Evolutionary conservation across 1,140 invertebrate species (phyloP), one percentile per base, ranked within the genome.

Genomic region (Philopotamus ludificatus): DNA sequence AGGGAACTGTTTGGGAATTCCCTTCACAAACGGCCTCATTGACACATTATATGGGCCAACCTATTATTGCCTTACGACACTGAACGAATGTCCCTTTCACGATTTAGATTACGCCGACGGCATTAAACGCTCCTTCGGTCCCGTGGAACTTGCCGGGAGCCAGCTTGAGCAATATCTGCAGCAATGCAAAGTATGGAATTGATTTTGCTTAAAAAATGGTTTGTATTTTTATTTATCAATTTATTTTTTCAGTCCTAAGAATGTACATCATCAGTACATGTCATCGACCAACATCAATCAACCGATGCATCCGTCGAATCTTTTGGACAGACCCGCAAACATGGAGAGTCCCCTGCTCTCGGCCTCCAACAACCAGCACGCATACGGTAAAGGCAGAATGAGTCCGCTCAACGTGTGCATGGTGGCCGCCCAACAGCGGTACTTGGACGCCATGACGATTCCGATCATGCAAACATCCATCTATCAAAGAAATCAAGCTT

Each of bases 401-500:
- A 47, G 15, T 20, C 44, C 18, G 44, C 7, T 8, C 57, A 4
- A 12, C 8, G 39, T 20, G 3, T 9, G 18, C 44, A 9, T 16
- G 44, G 42, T 51, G 7, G 18, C 28, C 2, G 16, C 12, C 21
- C 57, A 60, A 18, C 60, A 51, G 26, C 28, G 57, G 26, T 47
- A 47, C 23, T 9, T 60, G 3, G 57, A 57, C 21, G 20, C 54
- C 1, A 57, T n/a, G n/a, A 57, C 39, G 23, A 42, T 7, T 18
- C 42, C n/a, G 34, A 42, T 1, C 20, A 47, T n/a, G 22, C 57
- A 18, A 34, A 42, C 10, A 7, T 42, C 10, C 57, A 45, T 47
- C 22, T 60, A 60, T 20, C 57, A 60, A 26, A 47, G 57, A 22
- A 60, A 34, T 20, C 63, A 45, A 25, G 58, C 23, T 45, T 39